phyloP scores from a whole-genome alignment of 64 coral and sea anemone species.

The Porites lutea region DNA sequence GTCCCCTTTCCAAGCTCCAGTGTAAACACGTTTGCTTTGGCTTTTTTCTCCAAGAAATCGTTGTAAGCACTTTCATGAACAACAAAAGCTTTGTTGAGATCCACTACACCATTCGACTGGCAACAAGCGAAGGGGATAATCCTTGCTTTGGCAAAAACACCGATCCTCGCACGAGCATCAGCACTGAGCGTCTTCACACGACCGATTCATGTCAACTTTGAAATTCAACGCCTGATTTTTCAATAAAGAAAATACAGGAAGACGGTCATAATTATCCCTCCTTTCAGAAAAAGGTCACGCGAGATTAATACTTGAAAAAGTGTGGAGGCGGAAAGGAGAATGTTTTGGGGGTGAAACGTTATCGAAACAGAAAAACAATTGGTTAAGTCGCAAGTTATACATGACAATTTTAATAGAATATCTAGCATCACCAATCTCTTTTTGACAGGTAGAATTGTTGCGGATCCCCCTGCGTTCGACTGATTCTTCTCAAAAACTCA shows the following conservation, averaged over 20 bases:
- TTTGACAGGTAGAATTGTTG: constrained; percentile 11
- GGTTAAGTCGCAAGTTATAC: not conserved
- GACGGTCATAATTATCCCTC: constrained; percentile 5
- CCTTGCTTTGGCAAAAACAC: not conserved
- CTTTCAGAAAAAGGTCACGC: constrained; percentile 30
- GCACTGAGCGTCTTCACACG: not conserved
- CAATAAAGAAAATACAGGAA: constrained; percentile 4
- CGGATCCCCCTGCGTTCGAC: not conserved
- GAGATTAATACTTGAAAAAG: not conserved
- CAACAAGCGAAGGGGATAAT: not conserved
- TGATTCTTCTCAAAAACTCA: not conserved
- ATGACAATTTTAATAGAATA: constrained; percentile 4
- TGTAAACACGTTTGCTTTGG: not conserved
- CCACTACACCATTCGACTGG: not conserved
- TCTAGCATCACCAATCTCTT: not conserved
- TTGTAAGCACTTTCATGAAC: not conserved
- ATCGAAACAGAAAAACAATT: too few species aligned
- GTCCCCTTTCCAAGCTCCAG: not conserved
- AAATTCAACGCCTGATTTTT: constrained; percentile 38
- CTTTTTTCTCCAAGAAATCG: not conserved
- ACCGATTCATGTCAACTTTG: constrained; percentile 17
- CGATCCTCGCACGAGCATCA: not conserved
- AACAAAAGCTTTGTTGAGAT: not conserved
- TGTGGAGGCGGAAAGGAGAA: not conserved
- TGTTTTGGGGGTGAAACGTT: too few species aligned